These are phyloP conservation scores for Trachelus iudaicus DNA, from an alignment of 2,888 invertebrate species.

Conservation along the genomic window DNA sequence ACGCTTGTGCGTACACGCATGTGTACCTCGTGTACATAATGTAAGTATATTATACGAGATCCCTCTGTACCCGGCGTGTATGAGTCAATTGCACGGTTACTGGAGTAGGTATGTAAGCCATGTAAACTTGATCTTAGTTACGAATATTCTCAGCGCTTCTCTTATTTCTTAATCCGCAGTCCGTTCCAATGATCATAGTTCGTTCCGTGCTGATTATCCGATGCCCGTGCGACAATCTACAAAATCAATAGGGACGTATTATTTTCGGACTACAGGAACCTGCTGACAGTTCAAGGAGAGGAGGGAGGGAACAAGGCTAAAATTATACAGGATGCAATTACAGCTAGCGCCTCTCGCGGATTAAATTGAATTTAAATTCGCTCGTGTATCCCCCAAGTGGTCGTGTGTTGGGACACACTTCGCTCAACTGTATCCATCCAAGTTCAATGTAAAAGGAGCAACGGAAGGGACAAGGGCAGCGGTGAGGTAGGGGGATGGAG, in stretches of 20 bases:
- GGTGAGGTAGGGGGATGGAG: slow-evolving; percentile 19
- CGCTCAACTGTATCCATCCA: slow-evolving; percentile 31
- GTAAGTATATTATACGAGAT: background rate
- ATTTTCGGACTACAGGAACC: background rate
- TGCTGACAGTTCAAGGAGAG: background rate
- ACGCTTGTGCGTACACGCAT: background rate
- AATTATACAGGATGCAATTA: background rate
- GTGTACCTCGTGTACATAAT: background rate
- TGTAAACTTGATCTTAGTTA: background rate
- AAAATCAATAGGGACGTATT: background rate
- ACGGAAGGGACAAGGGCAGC: background rate
- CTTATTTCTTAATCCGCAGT: background rate
- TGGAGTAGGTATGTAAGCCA: background rate
- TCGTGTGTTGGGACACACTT: slow-evolving; percentile 53
- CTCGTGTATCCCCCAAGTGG: slow-evolving; percentile 48
- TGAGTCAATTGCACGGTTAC: background rate
- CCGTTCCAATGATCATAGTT: background rate
- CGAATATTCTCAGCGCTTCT: background rate
- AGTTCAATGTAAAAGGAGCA: slow-evolving; percentile 3
- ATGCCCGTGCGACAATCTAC: background rate
- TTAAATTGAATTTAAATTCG: slow-evolving; percentile 32
- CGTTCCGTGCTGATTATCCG: background rate
- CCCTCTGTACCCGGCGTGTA: background rate
- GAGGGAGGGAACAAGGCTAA: background rate
- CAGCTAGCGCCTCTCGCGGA: background rate